Evolutionary conservation across 2,888 invertebrate species (phyloP), one percentile per base, ranked within the genome.

Genomic region (Tridacna crocea): DNA sequence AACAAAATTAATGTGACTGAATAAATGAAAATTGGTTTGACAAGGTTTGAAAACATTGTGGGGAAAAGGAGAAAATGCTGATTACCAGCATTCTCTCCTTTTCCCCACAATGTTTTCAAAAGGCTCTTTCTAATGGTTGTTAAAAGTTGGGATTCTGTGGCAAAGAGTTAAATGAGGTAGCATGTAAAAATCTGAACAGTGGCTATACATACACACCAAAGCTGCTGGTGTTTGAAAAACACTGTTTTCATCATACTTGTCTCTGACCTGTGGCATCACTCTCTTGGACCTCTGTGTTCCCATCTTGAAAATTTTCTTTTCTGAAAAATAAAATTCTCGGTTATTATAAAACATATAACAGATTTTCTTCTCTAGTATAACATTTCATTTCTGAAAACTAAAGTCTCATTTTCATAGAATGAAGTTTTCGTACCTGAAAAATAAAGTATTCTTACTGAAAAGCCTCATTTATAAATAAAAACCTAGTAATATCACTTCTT

Each of bases 221-320:
- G 60, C 36, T 22, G 63, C 74, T 47, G 74, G 74, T 0, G 74
- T 74, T 47, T 70, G n/a, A 70, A 47, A 70, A n/a, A 70, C 13
- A 26, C 51, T 48, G 13, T 8, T 12, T 51, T 22, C 13, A 48
- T 51, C 48, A 17, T 36, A 46, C 12, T 17, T 19, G 15, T 70
- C 51, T 11, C 46, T 47, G 22, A 6, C 24, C 48, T 70, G 48
- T n/a, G 70, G 70, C 24, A 51, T 24, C 1, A 51, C 51, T 70
- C 70, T 48, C 12, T 70, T 61, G 24, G 26, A 61, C 24, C 10
- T 61, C 13, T 17, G 61, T 19, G 22, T 61, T 61, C 47, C 47
- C 15, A 47, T 48, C 36, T 13, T 46, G 48, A 22, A 47, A 8
- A 1, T 27, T 36, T 66, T 27, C 22, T 63, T 4, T 15, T 15